phyloP scores from a whole-genome alignment of 2,797 vertebrate genomes.

The Oryzias sinensis region DNA sequence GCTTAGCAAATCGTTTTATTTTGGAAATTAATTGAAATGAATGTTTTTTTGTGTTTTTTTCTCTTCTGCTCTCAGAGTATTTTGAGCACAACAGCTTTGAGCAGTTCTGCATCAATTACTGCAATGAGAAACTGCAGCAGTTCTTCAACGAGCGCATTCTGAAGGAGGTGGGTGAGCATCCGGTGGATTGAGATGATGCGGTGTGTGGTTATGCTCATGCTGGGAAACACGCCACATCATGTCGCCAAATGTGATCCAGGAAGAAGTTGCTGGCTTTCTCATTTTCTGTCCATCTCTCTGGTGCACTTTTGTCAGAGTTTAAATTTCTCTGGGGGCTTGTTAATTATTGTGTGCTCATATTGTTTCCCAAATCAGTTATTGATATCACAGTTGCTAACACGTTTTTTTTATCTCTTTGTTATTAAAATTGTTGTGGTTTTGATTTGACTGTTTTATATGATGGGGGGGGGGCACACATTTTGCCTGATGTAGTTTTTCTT shows the following conservation, averaged over 20 bases:
- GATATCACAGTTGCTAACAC: conserved; percentile 21
- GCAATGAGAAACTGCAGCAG: conserved; percentile 98
- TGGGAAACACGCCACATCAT: conserved; percentile 26
- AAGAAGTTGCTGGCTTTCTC: conserved; percentile 14
- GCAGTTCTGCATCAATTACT: conserved; percentile 99
- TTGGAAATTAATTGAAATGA: conserved; percentile 45
- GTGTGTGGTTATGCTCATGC: conserved; percentile 26
- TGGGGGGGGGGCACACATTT: too few relatives aligned
- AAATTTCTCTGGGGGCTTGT: conserved; percentile 63
- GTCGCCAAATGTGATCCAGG: conserved; percentile 27
- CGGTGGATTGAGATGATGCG: conserved; percentile 21
- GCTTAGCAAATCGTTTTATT: conserved; percentile 32
- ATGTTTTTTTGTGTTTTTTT: conserved; percentile 16
- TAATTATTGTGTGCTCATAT: conserved; percentile 48
- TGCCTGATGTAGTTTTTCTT: not conserved
- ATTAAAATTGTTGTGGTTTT: conserved; percentile 26
- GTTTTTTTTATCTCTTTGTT: conserved; percentile 17
- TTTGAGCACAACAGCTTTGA: conserved; percentile 99
- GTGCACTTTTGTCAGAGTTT: conserved; percentile 55
- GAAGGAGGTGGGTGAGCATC: conserved; percentile 86
- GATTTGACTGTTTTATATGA: conserved; percentile 1
- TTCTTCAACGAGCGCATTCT: conserved; percentile 99
- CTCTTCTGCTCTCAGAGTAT: conserved; percentile 83
- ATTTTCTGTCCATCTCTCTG: conserved; percentile 30
- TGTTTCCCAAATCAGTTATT: conserved; percentile 58